Percentiles rank a stretch among this genome's conserved stretches.
Evolutionary conservation across 2,113 vertebrate genomes (phyloP).

Genomic region (Camelus dromedarius): DNA sequence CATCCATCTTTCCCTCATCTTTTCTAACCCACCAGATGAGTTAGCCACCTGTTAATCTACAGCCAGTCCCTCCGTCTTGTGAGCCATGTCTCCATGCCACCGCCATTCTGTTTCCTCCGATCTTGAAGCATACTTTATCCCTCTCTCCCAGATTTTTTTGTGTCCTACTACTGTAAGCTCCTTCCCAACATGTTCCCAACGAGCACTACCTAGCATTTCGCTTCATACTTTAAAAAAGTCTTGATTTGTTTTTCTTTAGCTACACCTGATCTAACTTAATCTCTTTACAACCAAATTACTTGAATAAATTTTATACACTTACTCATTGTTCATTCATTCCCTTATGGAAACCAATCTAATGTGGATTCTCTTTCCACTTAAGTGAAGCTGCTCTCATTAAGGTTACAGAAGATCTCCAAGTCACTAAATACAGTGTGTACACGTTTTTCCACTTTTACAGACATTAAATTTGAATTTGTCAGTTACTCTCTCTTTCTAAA

Average conservation of each 20-base stretch:
- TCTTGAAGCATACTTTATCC: not conserved
- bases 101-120: not conserved
- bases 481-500: not conserved
- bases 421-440: not conserved
- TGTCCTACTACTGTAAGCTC: not conserved
- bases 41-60: not conserved
- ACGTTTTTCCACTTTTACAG: not conserved
- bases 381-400: not conserved
- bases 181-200: not conserved
- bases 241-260: not conserved
- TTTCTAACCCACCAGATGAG: not conserved
- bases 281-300: not conserved
- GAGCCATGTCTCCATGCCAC: not conserved
- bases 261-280: not conserved
- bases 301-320: not conserved
- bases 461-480: not conserved
- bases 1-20: not conserved
- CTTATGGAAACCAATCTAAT: not conserved
- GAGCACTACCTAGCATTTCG: not conserved
- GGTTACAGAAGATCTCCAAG: not conserved
- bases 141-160: not conserved
- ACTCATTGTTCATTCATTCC: not conserved
- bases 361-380: not conserved
- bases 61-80: not conserved
- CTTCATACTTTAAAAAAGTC: not conserved